These are phyloP conservation scores for Trichonephila clavipes DNA, from an alignment of 1,140 invertebrate genomes.

Conservation along the genomic window DNA sequence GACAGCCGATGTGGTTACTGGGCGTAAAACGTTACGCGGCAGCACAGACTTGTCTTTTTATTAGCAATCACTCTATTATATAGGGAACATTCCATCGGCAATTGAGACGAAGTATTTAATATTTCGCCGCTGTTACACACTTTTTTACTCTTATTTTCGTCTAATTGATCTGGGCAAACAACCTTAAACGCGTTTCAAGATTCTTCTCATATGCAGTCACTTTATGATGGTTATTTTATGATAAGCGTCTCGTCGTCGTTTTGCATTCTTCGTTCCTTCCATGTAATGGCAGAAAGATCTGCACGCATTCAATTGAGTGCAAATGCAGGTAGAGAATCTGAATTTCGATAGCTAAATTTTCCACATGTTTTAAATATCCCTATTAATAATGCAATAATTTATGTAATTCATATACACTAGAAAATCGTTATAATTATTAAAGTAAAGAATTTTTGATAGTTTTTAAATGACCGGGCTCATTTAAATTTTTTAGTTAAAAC, in stretches of 20 bases:
- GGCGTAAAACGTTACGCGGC: conserved; percentile 43
- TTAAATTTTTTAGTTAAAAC: no score
- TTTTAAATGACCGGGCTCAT: no score
- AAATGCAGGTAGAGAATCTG: no score
- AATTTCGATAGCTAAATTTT: no score
- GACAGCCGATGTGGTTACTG: conserved; percentile 28
- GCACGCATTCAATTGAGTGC: no score
- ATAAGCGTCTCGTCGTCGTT: neutral
- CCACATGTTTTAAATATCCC: no score
- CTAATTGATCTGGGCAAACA: neutral
- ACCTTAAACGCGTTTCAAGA: neutral
- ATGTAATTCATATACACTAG: no score
- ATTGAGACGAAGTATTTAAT: neutral
- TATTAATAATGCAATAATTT: no score
- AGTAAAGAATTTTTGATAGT: no score
- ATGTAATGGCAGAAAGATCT: neutral
- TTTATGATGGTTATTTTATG: neutral
- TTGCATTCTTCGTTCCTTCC: neutral
- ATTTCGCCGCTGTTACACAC: neutral
- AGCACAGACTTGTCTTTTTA: conserved; percentile 31
- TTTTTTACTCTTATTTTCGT: neutral
- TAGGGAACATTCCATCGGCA: neutral
- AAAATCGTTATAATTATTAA: no score
- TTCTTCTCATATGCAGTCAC: neutral
- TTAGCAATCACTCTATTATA: conserved; percentile 36